Percentiles rank a stretch among this genome's conserved stretches.
phyloP scores from a whole-genome alignment of 2,797 vertebrate species.

The Fistularia tabacaria region DNA sequence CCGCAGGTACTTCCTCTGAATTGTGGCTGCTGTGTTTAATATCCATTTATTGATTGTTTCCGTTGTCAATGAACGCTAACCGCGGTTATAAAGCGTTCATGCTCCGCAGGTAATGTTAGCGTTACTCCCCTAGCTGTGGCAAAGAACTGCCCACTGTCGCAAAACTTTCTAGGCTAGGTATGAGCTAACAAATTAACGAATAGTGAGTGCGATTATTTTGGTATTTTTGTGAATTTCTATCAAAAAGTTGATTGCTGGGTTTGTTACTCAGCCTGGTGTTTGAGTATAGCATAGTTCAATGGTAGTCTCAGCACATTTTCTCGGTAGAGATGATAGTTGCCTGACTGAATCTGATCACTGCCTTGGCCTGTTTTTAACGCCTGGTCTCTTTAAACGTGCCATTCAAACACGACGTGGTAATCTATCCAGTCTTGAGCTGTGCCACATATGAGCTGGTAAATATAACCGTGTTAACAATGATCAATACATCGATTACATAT shows the following conservation, averaged over 20 bases:
- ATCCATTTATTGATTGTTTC: not conserved
- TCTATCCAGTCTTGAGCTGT: not conserved
- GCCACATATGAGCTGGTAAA: not conserved
- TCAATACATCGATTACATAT: not conserved
- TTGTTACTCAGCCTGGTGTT: not conserved
- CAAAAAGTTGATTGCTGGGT: not conserved
- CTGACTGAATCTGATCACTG: slow-evolving; percentile 27
- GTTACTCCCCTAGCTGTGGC: slow-evolving; percentile 25
- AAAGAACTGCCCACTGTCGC: slow-evolving; percentile 53
- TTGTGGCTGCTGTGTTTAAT: not conserved
- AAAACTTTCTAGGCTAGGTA: slow-evolving; percentile 55
- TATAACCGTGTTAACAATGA: not conserved
- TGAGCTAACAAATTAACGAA: slow-evolving; percentile 16
- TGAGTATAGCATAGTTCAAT: slow-evolving; percentile 1
- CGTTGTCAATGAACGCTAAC: slow-evolving; percentile 15
- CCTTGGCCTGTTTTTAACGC: slow-evolving; percentile 52
- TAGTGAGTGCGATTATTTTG: not conserved
- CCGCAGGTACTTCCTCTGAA: not conserved
- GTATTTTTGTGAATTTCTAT: not conserved
- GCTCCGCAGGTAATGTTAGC: slow-evolving; percentile 52
- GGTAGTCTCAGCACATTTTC: slow-evolving; percentile 7
- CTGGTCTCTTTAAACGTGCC: slow-evolving; percentile 4
- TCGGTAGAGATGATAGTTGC: slow-evolving; percentile 16
- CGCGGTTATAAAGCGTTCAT: slow-evolving; percentile 18
- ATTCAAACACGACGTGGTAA: not conserved